phyloP scores from a whole-genome alignment of 2,113 vertebrate species.

The Martes martes region DNA sequence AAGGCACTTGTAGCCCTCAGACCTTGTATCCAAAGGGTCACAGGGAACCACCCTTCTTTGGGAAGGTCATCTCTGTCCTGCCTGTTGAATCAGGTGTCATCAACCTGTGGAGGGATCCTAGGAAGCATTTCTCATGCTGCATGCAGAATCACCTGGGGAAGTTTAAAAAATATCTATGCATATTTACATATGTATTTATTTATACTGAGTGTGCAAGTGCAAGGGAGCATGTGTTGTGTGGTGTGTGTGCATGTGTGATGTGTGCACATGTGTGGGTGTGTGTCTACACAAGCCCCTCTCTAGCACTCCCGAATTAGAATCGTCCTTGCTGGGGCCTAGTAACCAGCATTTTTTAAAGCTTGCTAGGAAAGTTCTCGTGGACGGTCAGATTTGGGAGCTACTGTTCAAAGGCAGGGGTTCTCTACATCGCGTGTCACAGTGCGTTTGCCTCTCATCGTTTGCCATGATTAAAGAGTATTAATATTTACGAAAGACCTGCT shows the following conservation, averaged over 20 bases:
- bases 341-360: not conserved
- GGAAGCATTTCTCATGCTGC: not conserved
- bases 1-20: not conserved
- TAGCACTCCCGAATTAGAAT: not conserved
- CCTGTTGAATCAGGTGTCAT: not conserved
- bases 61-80: not conserved
- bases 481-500: accelerated
- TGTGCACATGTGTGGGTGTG: not conserved
- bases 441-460: accelerated
- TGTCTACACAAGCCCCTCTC: not conserved
- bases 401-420: not conserved
- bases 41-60: not conserved
- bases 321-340: not conserved
- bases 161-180: not conserved
- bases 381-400: not conserved
- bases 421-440: not conserved
- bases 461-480: not conserved
- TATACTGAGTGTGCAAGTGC: not conserved
- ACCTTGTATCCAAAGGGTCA: not conserved
- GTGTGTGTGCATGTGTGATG: not conserved
- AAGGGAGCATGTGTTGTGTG: not conserved
- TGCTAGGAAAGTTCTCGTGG: not conserved
- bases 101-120: not conserved
- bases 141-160: not conserved
- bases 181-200: not conserved